Conservation (phyloP, 2,797 vertebrate genomes). For the Anabacerthia variegaticeps region DNA sequence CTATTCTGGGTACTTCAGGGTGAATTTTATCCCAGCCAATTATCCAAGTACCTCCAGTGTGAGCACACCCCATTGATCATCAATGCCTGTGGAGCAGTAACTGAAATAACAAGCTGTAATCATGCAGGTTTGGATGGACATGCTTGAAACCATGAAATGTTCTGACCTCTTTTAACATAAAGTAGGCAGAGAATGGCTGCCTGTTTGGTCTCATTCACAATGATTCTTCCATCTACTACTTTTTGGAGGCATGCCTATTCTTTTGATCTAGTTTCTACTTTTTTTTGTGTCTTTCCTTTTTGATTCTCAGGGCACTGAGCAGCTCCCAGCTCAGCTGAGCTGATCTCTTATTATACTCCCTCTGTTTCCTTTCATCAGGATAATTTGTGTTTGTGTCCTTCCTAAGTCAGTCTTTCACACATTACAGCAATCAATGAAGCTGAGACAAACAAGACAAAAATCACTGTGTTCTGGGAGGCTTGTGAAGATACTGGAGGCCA, state of each 20-base stretch:
- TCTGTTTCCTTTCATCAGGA: not conserved
- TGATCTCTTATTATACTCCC: not conserved
- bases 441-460: slow-evolving; percentile 18
- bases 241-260: not conserved
- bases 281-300: not conserved
- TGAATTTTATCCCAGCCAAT: not conserved
- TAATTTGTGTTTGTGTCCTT: not conserved
- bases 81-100: not conserved
- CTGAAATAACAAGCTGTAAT: not conserved
- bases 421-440: not conserved
- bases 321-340: not conserved
- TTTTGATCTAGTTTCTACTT: not conserved
- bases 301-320: not conserved
- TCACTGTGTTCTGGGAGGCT: not conserved
- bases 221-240: not conserved
- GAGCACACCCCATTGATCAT: not conserved
- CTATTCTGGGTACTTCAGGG: not conserved
- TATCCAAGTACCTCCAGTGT: not conserved
- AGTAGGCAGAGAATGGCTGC: not conserved
- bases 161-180: not conserved
- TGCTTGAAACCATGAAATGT: not conserved
- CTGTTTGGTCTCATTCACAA: not conserved
- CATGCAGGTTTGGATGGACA: not conserved
- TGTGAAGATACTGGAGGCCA: not conserved
- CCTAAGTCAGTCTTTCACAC: not conserved